These are phyloP conservation scores for Torymus texanus DNA, from an alignment of 2,888 invertebrate genomes.

Conservation along the genomic window DNA sequence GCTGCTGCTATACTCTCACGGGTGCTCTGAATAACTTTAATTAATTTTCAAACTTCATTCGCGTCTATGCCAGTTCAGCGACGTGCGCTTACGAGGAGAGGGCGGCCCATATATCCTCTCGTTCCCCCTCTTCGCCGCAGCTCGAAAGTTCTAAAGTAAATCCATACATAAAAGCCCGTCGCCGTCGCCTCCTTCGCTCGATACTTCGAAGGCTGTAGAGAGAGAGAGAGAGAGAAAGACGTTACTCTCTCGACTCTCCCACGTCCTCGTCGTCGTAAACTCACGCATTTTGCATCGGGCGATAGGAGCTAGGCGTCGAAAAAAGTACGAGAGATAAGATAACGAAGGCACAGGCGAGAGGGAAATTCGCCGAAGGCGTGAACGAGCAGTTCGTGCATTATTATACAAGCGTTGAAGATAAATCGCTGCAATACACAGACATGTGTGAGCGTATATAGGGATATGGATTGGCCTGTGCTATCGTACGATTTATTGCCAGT, in stretches of 20 bases:
- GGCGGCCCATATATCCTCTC: too few species aligned
- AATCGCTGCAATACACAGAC: constrained; percentile 18
- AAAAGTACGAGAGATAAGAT: constrained; percentile 39
- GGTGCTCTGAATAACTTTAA: neutral
- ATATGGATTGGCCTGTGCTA: neutral
- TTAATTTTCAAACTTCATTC: constrained; percentile 6
- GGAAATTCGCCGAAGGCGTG: constrained; percentile 10
- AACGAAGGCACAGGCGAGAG: neutral
- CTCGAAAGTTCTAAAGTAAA: constrained; percentile 27
- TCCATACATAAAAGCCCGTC: constrained; percentile 40
- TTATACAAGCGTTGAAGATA: constrained; percentile 41
- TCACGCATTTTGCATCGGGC: too few species aligned
- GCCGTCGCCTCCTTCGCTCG: neutral
- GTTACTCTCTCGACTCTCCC: neutral
- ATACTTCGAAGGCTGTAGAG: constrained; percentile 16
- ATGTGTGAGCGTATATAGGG: neutral
- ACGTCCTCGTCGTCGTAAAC: too few species aligned
- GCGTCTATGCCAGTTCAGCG: neutral
- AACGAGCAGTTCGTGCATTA: constrained; percentile 10
- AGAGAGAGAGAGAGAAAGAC: neutral
- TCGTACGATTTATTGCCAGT: constrained; percentile 24
- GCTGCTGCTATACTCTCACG: too few species aligned
- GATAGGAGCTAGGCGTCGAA: too few species aligned
- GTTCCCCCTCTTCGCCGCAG: too few species aligned
- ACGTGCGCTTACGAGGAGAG: neutral